Base-by-base conservation (phyloP, 53 echinoderm and acorn worm species). In the Apostichopus leukothele region DNA sequence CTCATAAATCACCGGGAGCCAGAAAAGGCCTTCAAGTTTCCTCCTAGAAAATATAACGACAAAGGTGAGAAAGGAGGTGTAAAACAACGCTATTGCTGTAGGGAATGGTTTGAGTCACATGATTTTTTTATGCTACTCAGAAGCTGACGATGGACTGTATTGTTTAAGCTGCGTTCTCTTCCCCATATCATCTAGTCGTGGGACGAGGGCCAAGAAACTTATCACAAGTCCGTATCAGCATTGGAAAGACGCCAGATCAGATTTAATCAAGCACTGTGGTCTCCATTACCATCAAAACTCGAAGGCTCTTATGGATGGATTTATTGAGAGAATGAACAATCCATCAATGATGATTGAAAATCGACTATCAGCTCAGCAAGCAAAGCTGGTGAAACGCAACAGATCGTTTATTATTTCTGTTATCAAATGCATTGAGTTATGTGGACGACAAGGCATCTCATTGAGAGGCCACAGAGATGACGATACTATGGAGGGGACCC, bases 391-490 rank as follows among this genome's bases (percentile, higher is more conserved):
- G 3, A 39, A 39, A 39, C 1, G 39, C 39, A 39, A 39, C 1
- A 39, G 39, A 39, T 39, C 39, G 39, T 39, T 39, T 39, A 3
- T 39, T 39, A 39, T 39, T 39, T 39, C 39, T 39, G 39, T 39
- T 3, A 39, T 39, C 2, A 39, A 39, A 39, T 39, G 39, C 39
- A 39, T 39, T 39, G 25, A 25, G 25, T 25, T 25, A 25, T 25
- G 25, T 25, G 25, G 25, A 25, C 25, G 25, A 25, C 21, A 21
- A 22, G 76, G 25, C 25, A 71, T 78, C 8, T 25, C 78, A 76
- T 74, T 88, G 18, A n/a, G 88, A 25, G 88, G 91, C 18, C 91
- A 88, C 81, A 79, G 88, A 23, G 88, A 91, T 85, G 91, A 91
- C 53, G 21, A 25, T 19, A 22, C 53, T 8, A 11, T 50, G 19